Conservation (phyloP, 2,888 invertebrate genomes). For the Gari tellinella region DNA sequence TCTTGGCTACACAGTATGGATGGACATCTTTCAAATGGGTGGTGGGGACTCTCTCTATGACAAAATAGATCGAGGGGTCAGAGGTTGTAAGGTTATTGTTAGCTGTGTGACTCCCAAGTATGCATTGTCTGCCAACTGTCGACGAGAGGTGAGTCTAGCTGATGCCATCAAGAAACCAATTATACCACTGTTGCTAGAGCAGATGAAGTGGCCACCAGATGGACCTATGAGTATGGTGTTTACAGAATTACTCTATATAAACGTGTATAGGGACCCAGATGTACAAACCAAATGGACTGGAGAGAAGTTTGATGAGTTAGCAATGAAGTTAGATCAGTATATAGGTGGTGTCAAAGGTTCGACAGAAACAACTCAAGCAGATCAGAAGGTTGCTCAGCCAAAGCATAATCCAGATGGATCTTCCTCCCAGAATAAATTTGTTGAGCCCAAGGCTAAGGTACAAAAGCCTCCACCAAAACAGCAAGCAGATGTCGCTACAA, state of each 20-base stretch:
- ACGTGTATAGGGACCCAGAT: conserved; percentile 66
- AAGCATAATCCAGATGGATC: neutral
- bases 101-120: conserved; percentile 82
- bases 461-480: too few relatives aligned
- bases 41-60: conserved; percentile 83
- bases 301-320: conserved; percentile 67
- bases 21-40: conserved; percentile 83
- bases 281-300: conserved; percentile 71
- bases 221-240: conserved; percentile 83
- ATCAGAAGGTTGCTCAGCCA: conserved; percentile 1
- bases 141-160: conserved; percentile 80
- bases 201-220: conserved; percentile 80
- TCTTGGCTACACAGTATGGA: conserved; percentile 79
- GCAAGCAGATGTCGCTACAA: too few relatives aligned
- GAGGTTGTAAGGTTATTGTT: conserved; percentile 77
- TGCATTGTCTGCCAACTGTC: conserved; percentile 80
- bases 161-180: conserved; percentile 82
- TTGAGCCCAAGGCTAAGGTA: too few relatives aligned
- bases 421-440: too few relatives aligned
- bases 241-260: conserved; percentile 79
- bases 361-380: neutral
- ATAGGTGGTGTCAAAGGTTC: neutral
- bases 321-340: conserved; percentile 55
- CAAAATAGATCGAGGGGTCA: conserved; percentile 81
- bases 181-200: conserved; percentile 80